Conservation (phyloP, 2,797 vertebrate genomes). For the Morelia viridis region DNA sequence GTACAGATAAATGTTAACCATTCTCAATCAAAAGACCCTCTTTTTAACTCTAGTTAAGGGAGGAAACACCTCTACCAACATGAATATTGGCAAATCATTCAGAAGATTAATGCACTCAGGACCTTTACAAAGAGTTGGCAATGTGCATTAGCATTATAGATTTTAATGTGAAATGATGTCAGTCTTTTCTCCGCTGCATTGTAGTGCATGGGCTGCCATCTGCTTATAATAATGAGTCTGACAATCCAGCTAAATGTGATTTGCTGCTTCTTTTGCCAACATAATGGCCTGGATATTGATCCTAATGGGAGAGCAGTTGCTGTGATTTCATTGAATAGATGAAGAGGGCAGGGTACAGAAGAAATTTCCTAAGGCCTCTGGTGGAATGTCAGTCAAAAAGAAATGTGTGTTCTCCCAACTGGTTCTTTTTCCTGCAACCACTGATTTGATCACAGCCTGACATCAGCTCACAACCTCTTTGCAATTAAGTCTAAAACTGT, state of each 20-base stretch:
- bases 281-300: slow-evolving; percentile 90
- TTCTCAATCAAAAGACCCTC: slow-evolving; percentile 69
- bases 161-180: slow-evolving; percentile 97
- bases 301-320: slow-evolving; percentile 82
- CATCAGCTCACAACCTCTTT: neutral
- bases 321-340: slow-evolving; percentile 81
- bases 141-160: slow-evolving; percentile 94
- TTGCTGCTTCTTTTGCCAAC: slow-evolving; percentile 85
- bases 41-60: slow-evolving; percentile 76
- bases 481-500: neutral
- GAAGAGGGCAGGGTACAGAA: slow-evolving; percentile 72
- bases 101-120: slow-evolving; percentile 76
- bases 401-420: neutral
- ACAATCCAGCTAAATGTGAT: slow-evolving; percentile 90
- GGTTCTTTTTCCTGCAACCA: neutral
- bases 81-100: slow-evolving; percentile 72
- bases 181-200: slow-evolving; percentile 83
- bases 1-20: slow-evolving; percentile 75
- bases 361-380: slow-evolving; percentile 43
- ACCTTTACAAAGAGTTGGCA: slow-evolving; percentile 75
- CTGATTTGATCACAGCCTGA: neutral
- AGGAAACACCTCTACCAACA: slow-evolving; percentile 67
- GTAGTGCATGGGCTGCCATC: slow-evolving; percentile 86
- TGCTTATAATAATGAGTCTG: slow-evolving; percentile 95
- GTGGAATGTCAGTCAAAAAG: slow-evolving; percentile 27